Conservation (phyloP, 2,797 vertebrate genomes). For the Ceryle rudis region DNA sequence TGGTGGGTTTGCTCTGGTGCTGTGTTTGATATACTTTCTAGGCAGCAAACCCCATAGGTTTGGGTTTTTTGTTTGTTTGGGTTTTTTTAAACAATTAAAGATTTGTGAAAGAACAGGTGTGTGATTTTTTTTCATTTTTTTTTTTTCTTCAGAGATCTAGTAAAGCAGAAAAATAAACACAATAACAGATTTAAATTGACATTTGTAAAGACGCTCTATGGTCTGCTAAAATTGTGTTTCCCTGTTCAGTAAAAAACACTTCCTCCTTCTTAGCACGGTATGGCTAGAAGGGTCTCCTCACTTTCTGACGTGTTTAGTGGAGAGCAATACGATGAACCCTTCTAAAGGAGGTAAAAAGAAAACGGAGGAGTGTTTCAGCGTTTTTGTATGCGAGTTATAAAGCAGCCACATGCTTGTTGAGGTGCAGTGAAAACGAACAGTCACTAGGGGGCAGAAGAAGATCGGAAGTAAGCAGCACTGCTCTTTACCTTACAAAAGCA, state of each 20-base stretch:
- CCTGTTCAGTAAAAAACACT: neutral
- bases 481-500: neutral
- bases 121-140: neutral
- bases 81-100: neutral
- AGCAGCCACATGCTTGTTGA: neutral
- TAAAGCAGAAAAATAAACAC: neutral
- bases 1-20: neutral
- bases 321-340: accelerated
- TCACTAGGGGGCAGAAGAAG: slow-evolving; percentile 26
- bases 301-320: neutral
- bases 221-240: neutral
- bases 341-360: neutral
- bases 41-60: neutral
- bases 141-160: neutral
- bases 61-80: too few species aligned
- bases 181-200: neutral
- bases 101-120: neutral
- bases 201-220: neutral
- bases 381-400: neutral
- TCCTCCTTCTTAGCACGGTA: neutral
- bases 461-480: neutral
- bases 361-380: neutral
- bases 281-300: neutral
- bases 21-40: neutral
- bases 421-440: neutral